Evolutionary conservation across 2,888 invertebrate species (phyloP).

Genomic region (Phytoseiulus persimilis): DNA sequence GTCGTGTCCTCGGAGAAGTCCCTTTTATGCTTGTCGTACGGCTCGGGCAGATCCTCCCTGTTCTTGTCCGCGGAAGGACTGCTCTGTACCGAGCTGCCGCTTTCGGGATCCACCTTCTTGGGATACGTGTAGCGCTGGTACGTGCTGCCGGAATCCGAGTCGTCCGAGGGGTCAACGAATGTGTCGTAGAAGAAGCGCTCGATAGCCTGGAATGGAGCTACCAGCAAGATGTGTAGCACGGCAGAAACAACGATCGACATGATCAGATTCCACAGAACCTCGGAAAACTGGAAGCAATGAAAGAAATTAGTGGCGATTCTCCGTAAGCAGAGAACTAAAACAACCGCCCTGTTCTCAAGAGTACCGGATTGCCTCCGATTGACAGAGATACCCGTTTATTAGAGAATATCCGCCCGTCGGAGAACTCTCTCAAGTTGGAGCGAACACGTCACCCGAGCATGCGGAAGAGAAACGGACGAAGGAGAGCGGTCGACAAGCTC

Average conservation of each 20-base stretch:
- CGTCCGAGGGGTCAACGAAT: background rate
- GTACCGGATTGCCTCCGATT: no score
- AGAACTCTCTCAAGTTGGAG: no score
- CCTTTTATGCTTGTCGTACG: background rate
- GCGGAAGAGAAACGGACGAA: no score
- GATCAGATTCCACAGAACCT: conserved; percentile 9
- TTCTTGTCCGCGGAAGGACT: background rate
- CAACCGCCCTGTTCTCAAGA: no score
- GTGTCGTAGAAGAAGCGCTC: conserved; percentile 20
- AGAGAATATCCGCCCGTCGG: no score
- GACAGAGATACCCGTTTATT: no score
- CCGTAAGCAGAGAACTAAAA: no score
- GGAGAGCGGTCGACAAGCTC: no score
- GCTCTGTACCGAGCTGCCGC: background rate
- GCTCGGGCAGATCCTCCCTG: background rate
- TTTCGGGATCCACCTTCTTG: background rate
- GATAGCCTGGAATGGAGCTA: conserved; percentile 19
- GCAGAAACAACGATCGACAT: conserved; percentile 15
- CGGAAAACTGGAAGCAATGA: background rate
- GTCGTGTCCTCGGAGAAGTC: background rate
- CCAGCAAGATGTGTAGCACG: conserved; percentile 20
- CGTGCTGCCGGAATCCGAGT: background rate
- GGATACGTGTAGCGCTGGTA: background rate
- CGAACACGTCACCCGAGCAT: no score
- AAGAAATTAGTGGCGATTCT: background rate